Base-by-base conservation (phyloP, 92 coral and sea anemone species). In the Porites cylindrica region DNA sequence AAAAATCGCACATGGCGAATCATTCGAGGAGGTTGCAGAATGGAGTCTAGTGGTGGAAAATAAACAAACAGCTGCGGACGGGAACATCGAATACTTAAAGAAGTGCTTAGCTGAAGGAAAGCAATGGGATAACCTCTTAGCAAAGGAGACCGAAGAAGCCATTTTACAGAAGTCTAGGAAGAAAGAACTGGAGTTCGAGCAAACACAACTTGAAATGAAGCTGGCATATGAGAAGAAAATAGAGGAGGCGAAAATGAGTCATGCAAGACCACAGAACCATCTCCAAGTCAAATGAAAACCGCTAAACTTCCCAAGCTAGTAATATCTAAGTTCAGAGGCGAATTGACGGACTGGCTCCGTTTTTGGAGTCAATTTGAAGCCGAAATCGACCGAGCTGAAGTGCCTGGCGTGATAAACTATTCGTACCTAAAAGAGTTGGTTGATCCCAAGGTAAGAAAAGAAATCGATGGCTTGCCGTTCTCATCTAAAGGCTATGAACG, bases 401-500 rank as follows among this genome's bases (percentile, higher is more conserved):
- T 84, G 24, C 43, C 88, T 58, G 81, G 81, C 53, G 82, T 84
- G 79, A 72, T 82, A 43, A 84, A 84, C 59, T 84, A 59, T 54
- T 77, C 88, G 8, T 84, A 84, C 70, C 54, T 72, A 69, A 84
- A 84, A 13, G 76, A 66, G 56, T 60, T 80, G 43, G 72, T 78
- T 47, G 82, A 52, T 19, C 18, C 67, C 3, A 78, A 54, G 68
- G 50, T 77, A 65, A 26, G 82, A 80, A 64, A 73, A 13, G 75
- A 80, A 66, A 63, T 80, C 19, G 76, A 78, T 23, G 90, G 90
- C 51, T 71, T 87, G 72, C 90, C 85, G 17, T 87, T 68, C 21
- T 58, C 85, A 70, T 52, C 82, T 8, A 87, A 88, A 82, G 91
- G 87, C 13, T 83, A 83, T 52, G 78, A 83, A 82, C 80, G 88